These are phyloP conservation scores for Aphidius gifuensis DNA, from an alignment of 1,140 invertebrate genomes.

Conservation along the genomic window DNA sequence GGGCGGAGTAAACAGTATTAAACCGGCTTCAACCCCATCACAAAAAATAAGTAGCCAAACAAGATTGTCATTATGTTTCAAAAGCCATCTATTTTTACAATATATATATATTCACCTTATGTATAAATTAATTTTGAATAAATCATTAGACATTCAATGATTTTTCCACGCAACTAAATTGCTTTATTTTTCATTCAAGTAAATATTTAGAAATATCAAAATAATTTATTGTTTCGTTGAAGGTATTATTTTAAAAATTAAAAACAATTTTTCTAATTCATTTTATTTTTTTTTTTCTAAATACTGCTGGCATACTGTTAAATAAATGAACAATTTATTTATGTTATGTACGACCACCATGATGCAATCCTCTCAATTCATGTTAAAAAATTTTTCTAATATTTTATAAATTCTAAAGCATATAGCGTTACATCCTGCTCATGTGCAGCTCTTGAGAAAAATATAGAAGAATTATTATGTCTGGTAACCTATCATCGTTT, in stretches of 20 bases:
- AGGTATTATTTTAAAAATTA: too few species aligned
- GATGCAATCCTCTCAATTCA: slow-evolving; percentile 13
- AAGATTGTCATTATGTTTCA: too few species aligned
- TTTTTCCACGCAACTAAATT: too few species aligned
- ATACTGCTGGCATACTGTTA: not conserved
- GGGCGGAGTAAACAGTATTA: slow-evolving; percentile 20
- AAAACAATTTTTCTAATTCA: too few species aligned
- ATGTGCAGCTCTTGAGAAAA: not conserved
- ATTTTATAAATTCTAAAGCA: slow-evolving; percentile 14
- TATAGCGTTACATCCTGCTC: slow-evolving; percentile 25
- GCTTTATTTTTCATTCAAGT: too few species aligned
- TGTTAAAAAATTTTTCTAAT: slow-evolving; percentile 6
- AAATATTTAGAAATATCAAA: too few species aligned
- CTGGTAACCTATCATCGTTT: slow-evolving; percentile 8
- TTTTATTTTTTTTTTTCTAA: too few species aligned
- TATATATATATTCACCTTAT: too few species aligned
- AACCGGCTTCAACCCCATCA: slow-evolving; percentile 4
- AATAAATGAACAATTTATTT: not conserved
- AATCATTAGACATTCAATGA: too few species aligned
- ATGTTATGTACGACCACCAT: slow-evolving; percentile 13
- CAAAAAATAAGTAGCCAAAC: not conserved
- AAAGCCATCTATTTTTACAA: too few species aligned
- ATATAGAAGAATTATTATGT: not conserved
- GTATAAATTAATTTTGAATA: too few species aligned
- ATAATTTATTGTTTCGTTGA: too few species aligned